These are phyloP conservation scores for Philereme vetulata DNA, from an alignment of 2,888 invertebrate species.

Conservation along the genomic window DNA sequence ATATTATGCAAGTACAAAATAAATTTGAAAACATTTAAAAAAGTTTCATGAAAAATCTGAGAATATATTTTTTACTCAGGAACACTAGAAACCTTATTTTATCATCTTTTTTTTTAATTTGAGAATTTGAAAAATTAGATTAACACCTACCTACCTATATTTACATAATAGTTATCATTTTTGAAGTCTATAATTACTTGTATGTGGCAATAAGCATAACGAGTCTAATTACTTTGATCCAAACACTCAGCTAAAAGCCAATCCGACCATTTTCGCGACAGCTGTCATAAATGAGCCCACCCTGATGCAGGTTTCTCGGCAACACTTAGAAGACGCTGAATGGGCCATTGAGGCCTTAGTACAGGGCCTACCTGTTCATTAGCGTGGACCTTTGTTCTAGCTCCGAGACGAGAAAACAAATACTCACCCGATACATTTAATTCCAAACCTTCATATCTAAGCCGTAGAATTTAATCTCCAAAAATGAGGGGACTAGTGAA, in stretches of 20 bases:
- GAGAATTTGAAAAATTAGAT: no score
- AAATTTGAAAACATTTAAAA: no score
- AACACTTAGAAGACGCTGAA: conserved; percentile 24
- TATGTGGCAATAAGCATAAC: no score
- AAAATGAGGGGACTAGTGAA: neutral
- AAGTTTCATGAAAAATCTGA: no score
- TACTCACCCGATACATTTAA: neutral
- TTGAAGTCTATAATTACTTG: no score
- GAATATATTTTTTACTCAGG: no score
- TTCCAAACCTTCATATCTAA: conserved; percentile 1
- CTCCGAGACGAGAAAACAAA: conserved; percentile 21
- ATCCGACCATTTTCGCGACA: conserved; percentile 20
- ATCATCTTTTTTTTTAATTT: no score
- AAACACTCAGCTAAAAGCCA: neutral
- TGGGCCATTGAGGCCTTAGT: conserved; percentile 40
- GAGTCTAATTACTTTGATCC: no score
- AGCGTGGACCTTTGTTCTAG: conserved; percentile 49
- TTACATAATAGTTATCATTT: no score
- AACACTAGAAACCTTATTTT: no score
- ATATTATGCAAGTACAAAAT: no score
- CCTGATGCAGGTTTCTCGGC: conserved; percentile 11
- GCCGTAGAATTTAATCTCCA: conserved; percentile 6
- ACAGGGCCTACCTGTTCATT: conserved; percentile 48
- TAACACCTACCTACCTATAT: no score
- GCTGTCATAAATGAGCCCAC: conserved; percentile 25